Evolutionary conservation across 2,113 vertebrate species (phyloP).

Genomic region (Ptilonorhynchus violaceus): DNA sequence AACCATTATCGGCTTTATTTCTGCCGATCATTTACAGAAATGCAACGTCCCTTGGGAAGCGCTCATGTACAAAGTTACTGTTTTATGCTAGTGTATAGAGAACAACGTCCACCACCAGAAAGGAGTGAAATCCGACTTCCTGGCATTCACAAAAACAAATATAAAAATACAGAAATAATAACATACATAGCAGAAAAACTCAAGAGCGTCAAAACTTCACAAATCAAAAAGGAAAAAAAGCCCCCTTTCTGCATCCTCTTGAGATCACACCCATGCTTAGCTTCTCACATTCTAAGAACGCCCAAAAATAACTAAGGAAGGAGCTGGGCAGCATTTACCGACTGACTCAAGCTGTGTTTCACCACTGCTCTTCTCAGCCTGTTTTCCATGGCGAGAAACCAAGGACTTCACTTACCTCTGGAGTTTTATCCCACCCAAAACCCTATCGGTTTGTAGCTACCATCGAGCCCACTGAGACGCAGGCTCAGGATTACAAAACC

Average conservation of each 20-base stretch:
- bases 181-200: background rate
- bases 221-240: background rate
- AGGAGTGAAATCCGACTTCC: background rate
- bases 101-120: background rate
- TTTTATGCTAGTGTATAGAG: background rate
- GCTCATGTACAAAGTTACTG: background rate
- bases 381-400: background rate
- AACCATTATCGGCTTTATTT: background rate
- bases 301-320: conserved; percentile 2
- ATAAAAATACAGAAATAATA: background rate
- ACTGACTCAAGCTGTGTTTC: background rate
- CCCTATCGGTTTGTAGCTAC: background rate
- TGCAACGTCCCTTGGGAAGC: background rate
- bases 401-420: background rate
- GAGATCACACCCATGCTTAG: background rate
- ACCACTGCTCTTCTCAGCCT: background rate
- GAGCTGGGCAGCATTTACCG: background rate
- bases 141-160: background rate
- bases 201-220: background rate
- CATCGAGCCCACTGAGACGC: background rate
- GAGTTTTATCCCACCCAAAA: background rate
- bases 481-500: background rate
- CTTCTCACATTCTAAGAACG: background rate
- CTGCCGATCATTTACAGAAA: background rate
- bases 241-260: background rate